Percentiles rank a stretch among this genome's conserved stretches.
Conservation (phyloP, 2,797 vertebrate genomes). For the Ptychobarbus kaznakovi region DNA sequence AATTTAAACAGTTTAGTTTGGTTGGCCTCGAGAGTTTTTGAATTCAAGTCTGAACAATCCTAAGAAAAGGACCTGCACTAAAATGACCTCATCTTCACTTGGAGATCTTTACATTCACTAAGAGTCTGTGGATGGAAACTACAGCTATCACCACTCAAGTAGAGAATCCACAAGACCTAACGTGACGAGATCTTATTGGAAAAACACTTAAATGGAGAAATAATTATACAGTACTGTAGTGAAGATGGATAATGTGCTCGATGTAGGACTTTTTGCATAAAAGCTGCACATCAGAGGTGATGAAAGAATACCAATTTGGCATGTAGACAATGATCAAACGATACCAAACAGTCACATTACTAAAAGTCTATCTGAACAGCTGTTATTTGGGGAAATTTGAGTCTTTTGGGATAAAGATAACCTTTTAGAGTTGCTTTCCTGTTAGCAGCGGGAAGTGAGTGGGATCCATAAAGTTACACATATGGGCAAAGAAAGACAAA, state of each 20-base stretch:
- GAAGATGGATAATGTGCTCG: not conserved
- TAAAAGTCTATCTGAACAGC: not conserved
- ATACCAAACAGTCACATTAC: not conserved
- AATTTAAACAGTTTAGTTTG: not conserved
- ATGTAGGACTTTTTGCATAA: not conserved
- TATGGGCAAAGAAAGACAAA: slow-evolving; percentile 41
- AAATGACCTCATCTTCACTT: not conserved
- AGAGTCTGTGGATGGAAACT: slow-evolving; percentile 7
- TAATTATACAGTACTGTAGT: not conserved
- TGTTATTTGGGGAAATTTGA: not conserved
- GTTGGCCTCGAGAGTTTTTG: not conserved
- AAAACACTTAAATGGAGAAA: slow-evolving; percentile 19
- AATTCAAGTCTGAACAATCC: not conserved
- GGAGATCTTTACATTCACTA: not conserved
- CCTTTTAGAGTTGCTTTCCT: slow-evolving; percentile 35
- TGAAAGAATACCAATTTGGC: not conserved
- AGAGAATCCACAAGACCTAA: slow-evolving; percentile 17
- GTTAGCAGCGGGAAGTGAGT: slow-evolving; percentile 12
- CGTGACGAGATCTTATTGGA: not conserved
- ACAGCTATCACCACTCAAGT: not conserved
- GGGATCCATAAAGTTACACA: slow-evolving; percentile 38
- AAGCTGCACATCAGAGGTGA: not conserved
- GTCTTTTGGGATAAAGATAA: slow-evolving; percentile 24
- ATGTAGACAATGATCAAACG: not conserved
- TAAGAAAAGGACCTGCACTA: not conserved